Evolutionary conservation across 2,797 vertebrate species (phyloP).

Genomic region (Perdix hodgsoniae): DNA sequence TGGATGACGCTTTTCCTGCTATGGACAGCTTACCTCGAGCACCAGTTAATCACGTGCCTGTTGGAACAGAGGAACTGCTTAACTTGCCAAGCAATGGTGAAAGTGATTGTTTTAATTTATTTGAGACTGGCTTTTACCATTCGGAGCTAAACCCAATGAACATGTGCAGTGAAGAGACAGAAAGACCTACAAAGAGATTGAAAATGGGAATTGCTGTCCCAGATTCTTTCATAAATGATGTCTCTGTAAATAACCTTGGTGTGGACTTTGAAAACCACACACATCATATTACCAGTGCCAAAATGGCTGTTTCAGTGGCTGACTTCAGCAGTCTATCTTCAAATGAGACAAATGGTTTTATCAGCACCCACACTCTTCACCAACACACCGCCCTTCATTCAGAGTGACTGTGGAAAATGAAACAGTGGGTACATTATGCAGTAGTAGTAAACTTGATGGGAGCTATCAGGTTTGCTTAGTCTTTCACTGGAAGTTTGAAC

Average conservation of each 20-base stretch:
- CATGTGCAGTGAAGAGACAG: conserved; percentile 91
- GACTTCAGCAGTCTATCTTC: conserved; percentile 94
- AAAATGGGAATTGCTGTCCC: conserved; percentile 92
- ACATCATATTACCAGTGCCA: conserved; percentile 93
- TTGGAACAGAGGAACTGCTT: conserved; percentile 89
- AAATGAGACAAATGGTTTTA: conserved; percentile 91
- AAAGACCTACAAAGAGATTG: conserved; percentile 93
- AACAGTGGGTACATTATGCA: conserved; percentile 71
- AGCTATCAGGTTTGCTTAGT: conserved; percentile 89
- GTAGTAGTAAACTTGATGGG: conserved; percentile 83
- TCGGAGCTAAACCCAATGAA: conserved; percentile 89
- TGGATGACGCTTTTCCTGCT: conserved; percentile 90
- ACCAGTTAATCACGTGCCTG: conserved; percentile 88
- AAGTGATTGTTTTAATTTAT: conserved; percentile 94
- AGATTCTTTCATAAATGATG: conserved; percentile 93
- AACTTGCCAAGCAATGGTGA: conserved; percentile 90
- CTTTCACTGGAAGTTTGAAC: conserved; percentile 93
- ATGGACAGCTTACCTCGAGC: conserved; percentile 90
- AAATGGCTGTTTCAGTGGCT: conserved; percentile 98
- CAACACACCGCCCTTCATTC: conserved; percentile 95
- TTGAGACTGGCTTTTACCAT: conserved; percentile 96
- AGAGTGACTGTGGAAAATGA: conserved; percentile 84
- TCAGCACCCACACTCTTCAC: conserved; percentile 90
- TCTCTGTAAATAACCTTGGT: conserved; percentile 92
- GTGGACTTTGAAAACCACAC: conserved; percentile 93